These are phyloP conservation scores for Myxocyprinus asiaticus DNA, from an alignment of 2,113 vertebrate species.

Conservation along the genomic window DNA sequence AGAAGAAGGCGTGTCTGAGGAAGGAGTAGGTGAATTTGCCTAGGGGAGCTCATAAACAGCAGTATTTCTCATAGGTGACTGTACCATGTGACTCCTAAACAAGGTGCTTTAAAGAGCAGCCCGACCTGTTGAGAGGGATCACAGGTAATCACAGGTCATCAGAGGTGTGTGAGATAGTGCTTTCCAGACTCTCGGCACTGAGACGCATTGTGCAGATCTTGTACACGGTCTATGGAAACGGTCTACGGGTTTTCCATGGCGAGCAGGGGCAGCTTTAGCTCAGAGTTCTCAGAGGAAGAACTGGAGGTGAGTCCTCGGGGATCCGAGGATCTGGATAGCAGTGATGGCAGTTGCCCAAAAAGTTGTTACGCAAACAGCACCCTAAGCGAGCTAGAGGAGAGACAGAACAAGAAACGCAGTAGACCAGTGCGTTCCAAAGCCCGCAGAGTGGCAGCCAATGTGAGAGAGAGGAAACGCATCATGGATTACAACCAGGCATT, in stretches of 20 bases:
- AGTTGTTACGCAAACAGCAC: constrained; percentile 61
- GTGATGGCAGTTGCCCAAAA: constrained; percentile 45
- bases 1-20: constrained; percentile 63
- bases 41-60: constrained; percentile 58
- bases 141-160: constrained; percentile 67
- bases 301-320: constrained; percentile 59
- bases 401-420: constrained; percentile 76
- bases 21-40: constrained; percentile 60
- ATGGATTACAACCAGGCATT: constrained; percentile 98
- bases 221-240: neutral
- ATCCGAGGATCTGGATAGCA: constrained; percentile 59
- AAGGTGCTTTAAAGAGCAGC: constrained; percentile 54
- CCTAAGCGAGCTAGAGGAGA: constrained; percentile 61
- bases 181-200: constrained; percentile 61
- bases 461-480: constrained; percentile 93
- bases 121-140: constrained; percentile 47
- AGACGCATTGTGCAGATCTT: neutral
- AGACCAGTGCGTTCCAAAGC: constrained; percentile 90
- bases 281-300: constrained; percentile 75
- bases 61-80: constrained; percentile 57
- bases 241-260: constrained; percentile 7
- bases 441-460: constrained; percentile 90
- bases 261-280: constrained; percentile 63
- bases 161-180: constrained; percentile 58
- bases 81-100: constrained; percentile 70